Base-by-base conservation (phyloP, 2,888 invertebrate species). In the Acleris cristana region DNA sequence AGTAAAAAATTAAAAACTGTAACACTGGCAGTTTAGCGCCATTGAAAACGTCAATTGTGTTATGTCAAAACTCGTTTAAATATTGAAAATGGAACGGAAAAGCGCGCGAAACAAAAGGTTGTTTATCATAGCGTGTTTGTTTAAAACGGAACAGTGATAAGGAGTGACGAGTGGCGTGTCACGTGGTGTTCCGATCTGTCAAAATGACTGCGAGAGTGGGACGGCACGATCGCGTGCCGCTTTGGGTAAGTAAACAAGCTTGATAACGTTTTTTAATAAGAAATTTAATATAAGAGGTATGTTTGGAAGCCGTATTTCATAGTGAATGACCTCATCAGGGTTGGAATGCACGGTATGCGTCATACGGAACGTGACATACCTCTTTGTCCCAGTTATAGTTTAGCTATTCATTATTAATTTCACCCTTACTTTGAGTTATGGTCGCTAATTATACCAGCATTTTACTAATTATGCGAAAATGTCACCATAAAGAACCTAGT, bases 141-240 rank as follows among this genome's bases (percentile, higher is more conserved):
- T 59, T 44, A 34, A 52, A 58, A 58, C 45, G 58, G 52, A 52
- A 73, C 71, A 72, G 70, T 70, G 68, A 73, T 79, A 79, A 72
- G 73, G 73, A 73, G 78, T 79, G 74, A 78, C 73, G 72, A 71
- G 74, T 82, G 76, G 76, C 79, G 76, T 80, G 79, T 81, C 85
- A 84, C 87, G 87, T 86, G 85, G 80, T 80, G 73, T 81, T 81
- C 78, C 79, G 81, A 86, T 82, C 87, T 88, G 90, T 90, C 89
- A 88, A 86, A 84, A 84, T 78, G 88, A 89, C 77, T 81, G 87
- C 84, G 89, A 65, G 73, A 83, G 75, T 48, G 79, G 71, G 84
- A 83, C 62, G 74, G 80, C 69, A 58, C 23, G 70, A 70, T 78
- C 74, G 79, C 79, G 79, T 80, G 79, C 76, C 68, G 64, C 71